phyloP scores from a whole-genome alignment of 2,113 vertebrate species.

The Columbina picui region DNA sequence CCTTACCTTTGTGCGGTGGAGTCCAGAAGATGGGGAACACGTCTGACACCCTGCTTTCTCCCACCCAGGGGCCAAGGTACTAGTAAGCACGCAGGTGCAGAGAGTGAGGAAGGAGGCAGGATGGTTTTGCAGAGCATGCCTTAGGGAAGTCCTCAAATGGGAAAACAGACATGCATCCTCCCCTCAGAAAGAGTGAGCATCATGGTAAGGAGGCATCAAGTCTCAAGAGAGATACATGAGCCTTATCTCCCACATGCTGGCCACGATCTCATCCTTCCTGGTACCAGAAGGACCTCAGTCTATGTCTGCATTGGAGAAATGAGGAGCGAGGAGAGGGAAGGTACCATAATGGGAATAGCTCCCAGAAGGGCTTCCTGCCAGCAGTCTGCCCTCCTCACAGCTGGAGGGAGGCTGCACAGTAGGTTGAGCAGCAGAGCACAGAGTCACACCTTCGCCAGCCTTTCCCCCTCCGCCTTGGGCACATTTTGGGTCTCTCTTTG shows the following conservation, averaged over 20 bases:
- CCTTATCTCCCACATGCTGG: not conserved
- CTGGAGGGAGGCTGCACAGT: not conserved
- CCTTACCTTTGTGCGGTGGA: not conserved
- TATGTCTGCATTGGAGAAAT: not conserved
- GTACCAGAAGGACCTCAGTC: not conserved
- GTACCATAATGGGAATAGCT: not conserved
- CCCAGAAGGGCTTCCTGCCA: not conserved
- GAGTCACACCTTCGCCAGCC: conserved; percentile 76
- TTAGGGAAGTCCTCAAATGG: not conserved
- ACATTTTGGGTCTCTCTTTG: conserved; percentile 62
- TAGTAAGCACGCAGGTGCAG: not conserved
- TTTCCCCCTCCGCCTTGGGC: conserved; percentile 73
- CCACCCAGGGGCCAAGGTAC: not conserved
- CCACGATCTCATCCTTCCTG: not conserved
- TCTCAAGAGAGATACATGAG: not conserved
- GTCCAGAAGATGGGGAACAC: not conserved
- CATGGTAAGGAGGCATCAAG: not conserved
- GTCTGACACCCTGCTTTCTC: not conserved
- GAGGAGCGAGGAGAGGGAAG: not conserved
- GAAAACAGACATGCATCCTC: not conserved
- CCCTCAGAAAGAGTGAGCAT: not conserved
- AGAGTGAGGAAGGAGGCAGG: not conserved
- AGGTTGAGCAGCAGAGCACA: not conserved
- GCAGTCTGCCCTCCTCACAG: not conserved
- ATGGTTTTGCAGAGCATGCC: not conserved